These are phyloP conservation scores for Capromys pilorides DNA, from an alignment of 2,797 vertebrate genomes.

Conservation along the genomic window DNA sequence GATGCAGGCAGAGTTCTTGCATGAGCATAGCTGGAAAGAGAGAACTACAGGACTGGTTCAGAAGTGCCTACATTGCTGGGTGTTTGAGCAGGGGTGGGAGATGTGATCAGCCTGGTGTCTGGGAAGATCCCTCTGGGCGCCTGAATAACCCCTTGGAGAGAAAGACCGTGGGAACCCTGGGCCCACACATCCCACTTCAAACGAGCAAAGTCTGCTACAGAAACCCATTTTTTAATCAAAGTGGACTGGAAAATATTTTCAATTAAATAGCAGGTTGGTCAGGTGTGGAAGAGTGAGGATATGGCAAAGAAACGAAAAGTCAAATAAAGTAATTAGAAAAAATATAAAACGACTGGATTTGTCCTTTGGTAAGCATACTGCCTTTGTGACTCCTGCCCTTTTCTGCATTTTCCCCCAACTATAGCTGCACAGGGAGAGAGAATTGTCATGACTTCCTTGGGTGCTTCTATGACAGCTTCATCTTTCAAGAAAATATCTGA, in stretches of 20 bases:
- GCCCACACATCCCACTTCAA: neutral
- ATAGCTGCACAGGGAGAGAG: slow-evolving; percentile 25
- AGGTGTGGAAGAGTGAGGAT: no score
- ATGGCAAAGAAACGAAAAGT: neutral
- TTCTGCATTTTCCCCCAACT: slow-evolving; percentile 49
- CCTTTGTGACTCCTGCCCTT: slow-evolving; percentile 32
- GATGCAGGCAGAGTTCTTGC: neutral
- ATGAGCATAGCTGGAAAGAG: neutral
- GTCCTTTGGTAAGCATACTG: neutral
- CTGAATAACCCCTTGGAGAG: neutral
- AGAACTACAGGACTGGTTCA: neutral
- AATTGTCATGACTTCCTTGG: slow-evolving; percentile 54
- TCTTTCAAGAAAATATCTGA: slow-evolving; percentile 76
- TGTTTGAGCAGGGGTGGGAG: neutral
- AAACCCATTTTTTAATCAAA: neutral
- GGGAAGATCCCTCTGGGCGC: neutral
- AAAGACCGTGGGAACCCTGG: neutral
- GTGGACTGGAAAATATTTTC: slow-evolving; percentile 29
- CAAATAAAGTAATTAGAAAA: slow-evolving; percentile 17
- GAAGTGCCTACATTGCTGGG: neutral
- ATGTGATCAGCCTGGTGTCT: neutral
- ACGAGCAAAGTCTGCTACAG: neutral
- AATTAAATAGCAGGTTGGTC: slow-evolving; percentile 27
- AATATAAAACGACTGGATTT: neutral
- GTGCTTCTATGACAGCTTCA: slow-evolving; percentile 75